These are phyloP conservation scores for Poeciliopsis presidionis DNA, from an alignment of 2,797 vertebrate genomes.

Conservation along the genomic window DNA sequence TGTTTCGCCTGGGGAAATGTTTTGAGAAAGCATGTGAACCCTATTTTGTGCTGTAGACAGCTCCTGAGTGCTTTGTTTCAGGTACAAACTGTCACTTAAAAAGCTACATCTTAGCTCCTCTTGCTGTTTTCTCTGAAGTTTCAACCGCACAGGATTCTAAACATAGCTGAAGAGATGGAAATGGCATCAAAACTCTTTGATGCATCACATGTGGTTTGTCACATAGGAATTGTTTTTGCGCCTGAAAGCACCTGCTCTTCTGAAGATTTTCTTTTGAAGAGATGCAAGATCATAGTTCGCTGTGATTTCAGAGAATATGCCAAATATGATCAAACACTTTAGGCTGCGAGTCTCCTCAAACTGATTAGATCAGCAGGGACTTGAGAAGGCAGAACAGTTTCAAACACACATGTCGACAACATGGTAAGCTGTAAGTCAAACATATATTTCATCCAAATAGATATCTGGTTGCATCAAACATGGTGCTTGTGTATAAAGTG, in stretches of 20 bases:
- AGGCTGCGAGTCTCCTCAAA: constrained; percentile 57
- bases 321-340: constrained; percentile 71
- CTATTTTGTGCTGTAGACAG: constrained; percentile 68
- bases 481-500: constrained; percentile 30
- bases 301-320: constrained; percentile 65
- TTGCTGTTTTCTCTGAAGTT: constrained; percentile 60
- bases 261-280: constrained; percentile 66
- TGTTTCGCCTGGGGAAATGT: constrained; percentile 27
- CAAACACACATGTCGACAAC: constrained; percentile 66
- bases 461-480: constrained; percentile 52
- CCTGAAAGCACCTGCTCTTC: constrained; percentile 51
- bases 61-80: constrained; percentile 50
- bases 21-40: constrained; percentile 41
- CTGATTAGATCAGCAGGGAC: constrained; percentile 75
- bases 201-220: constrained; percentile 37
- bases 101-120: constrained; percentile 34
- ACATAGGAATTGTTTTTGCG: constrained; percentile 41
- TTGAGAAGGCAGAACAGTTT: constrained; percentile 65
- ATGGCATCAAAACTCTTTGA: constrained; percentile 30
- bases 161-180: constrained; percentile 43
- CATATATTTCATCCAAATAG: constrained; percentile 63
- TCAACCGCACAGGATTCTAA: constrained; percentile 59
- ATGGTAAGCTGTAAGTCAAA: constrained; percentile 52
- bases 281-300: constrained; percentile 68
- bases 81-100: constrained; percentile 47